Conservation (phyloP, 2,113 vertebrate genomes). For the Pangasianodon hypophthalmus region DNA sequence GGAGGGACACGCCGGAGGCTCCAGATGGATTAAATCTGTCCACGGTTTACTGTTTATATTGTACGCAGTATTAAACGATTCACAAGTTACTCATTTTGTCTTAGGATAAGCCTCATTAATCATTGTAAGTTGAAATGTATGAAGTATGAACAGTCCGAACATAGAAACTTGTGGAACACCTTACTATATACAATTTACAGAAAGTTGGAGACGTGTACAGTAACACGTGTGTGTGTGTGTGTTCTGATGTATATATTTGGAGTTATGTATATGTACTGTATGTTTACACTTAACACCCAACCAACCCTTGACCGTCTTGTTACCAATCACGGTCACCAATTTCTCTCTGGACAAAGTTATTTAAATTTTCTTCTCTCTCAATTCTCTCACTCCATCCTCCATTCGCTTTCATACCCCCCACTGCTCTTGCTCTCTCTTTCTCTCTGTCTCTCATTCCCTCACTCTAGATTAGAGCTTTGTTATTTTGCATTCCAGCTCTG, state of each 20-base stretch:
- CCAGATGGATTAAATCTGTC: conserved; percentile 53
- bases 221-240: not conserved
- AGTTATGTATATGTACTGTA: conserved; percentile 10
- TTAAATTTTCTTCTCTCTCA: not conserved
- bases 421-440: not conserved
- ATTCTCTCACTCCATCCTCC: conserved; percentile 1
- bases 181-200: not conserved
- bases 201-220: not conserved
- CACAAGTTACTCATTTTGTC: not conserved
- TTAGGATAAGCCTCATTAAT: not conserved
- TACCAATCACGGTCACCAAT: not conserved
- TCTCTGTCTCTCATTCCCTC: conserved; percentile 25
- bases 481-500: conserved; percentile 44
- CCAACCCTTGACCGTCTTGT: conserved; percentile 15
- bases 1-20: conserved; percentile 24
- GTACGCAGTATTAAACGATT: conserved; percentile 11
- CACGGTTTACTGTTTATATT: conserved; percentile 47
- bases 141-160: not conserved
- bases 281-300: conserved; percentile 8
- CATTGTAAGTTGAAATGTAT: not conserved
- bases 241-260: not conserved
- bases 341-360: not conserved
- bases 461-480: conserved; percentile 32
- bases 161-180: conserved; percentile 1
- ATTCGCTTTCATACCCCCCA: not conserved